Evolutionary conservation across 2,113 vertebrate genomes (phyloP), one percentile per base, ranked within the genome.

Genomic region (Tursiops truncatus): DNA sequence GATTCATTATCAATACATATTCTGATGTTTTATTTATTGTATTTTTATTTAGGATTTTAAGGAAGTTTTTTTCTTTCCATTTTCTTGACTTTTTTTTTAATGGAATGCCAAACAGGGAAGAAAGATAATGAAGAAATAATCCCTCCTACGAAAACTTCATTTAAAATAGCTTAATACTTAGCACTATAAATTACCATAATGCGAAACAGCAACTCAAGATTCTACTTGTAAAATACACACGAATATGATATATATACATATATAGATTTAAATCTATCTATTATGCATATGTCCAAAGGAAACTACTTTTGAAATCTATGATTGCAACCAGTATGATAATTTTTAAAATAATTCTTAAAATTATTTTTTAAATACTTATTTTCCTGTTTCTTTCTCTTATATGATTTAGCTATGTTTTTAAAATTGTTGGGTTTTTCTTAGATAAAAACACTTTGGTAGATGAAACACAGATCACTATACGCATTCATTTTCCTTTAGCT

Each of bases 401-500:
- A 53, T 44, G 71, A 13, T 82, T 56, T 70, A 44, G 71, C 10
- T 77, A 47, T 23, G 25, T 41, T 96, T 94, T 67, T 70, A 62
- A 97, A 96, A 68, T 82, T 96, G 20, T 96, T 71, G 67, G 33
- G 50, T 95, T 94, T 84, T 76, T 96, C 8, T 67, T 93, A 91
- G 56, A 87, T 73, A 84, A 76, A 89, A 91, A 76, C 33, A 94
- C 38, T 71, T 89, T n/a, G 53, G 12, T 93, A 73, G 85, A 95
- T 58, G 47, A 90, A 96, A 89, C 36, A 96, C 87, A 38, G 87
- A 50, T 80, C 79, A 94, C 91, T 97, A 95, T 73, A 90, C 56
- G 93, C 65, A 95, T 97, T 62, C 50, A 26, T 73, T 62, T 84
- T 83, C 93, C 36, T 95, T 95, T 97, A 98, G 77, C 84, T 97